phyloP scores from a whole-genome alignment of 1,140 invertebrate genomes.

The Reticulitermes speratus region DNA sequence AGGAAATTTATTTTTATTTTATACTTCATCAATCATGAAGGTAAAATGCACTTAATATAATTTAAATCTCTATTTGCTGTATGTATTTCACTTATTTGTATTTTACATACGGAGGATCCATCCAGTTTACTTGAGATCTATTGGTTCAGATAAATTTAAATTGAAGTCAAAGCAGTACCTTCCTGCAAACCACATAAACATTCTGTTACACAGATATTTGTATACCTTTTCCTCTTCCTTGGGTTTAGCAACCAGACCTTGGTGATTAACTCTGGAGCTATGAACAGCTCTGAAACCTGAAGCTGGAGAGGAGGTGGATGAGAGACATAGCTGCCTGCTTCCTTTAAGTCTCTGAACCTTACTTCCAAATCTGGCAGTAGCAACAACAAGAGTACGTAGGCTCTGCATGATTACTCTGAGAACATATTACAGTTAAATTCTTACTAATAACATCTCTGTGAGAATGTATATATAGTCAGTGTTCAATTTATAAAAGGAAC shows the following conservation, averaged over 20 bases:
- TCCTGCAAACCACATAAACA: not conserved
- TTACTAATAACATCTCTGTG: too few species aligned
- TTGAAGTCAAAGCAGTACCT: not conserved
- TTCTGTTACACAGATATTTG: not conserved
- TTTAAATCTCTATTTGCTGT: not conserved
- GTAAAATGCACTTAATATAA: not conserved
- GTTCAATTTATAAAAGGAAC: too few species aligned
- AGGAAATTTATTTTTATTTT: too few species aligned
- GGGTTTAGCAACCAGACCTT: not conserved
- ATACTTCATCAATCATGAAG: not conserved
- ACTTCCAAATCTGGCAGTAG: not conserved
- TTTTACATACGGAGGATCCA: not conserved
- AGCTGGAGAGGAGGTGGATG: not conserved
- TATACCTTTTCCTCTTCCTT: not conserved
- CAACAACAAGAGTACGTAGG: not conserved
- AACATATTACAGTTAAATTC: not conserved
- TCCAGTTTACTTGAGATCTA: not conserved
- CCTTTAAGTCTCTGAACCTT: not conserved
- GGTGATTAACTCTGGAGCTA: not conserved
- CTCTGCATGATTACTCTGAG: not conserved
- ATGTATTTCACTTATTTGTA: not conserved
- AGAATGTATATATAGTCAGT: too few species aligned
- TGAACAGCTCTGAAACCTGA: not conserved
- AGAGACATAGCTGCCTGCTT: not conserved
- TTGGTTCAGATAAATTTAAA: not conserved